A percentile compares a stretch with the other conserved stretches of the same genome.
These are phyloP conservation scores for Eulemur rubriventer DNA, from an alignment of 2,797 vertebrate species.

Conservation along the genomic window DNA sequence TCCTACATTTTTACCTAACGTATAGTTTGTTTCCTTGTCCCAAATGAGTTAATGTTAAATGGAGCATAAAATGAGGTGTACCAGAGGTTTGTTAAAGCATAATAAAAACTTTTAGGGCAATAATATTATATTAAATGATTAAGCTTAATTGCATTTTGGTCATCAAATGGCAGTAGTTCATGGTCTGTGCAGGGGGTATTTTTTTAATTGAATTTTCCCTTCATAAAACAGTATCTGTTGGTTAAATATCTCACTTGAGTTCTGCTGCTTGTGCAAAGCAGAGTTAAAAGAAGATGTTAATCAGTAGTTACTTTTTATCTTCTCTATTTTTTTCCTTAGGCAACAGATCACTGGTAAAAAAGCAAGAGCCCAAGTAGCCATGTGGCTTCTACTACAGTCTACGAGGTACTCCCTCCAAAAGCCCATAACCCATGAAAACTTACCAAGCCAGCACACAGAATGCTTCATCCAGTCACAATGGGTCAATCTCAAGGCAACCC, in stretches of 20 bases:
- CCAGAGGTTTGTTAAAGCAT: background rate
- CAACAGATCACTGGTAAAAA: background rate
- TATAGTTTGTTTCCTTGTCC: conserved; percentile 26
- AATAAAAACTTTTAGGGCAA: conserved; percentile 29
- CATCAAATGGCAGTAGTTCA: background rate
- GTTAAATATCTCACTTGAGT: conserved; percentile 8
- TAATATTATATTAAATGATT: conserved; percentile 6
- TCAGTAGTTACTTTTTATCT: background rate
- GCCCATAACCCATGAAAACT: background rate
- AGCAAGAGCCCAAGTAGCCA: background rate
- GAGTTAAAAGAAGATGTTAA: background rate
- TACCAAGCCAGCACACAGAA: background rate
- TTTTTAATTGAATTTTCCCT: conserved; percentile 40
- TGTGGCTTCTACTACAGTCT: background rate
- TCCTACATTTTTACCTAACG: background rate
- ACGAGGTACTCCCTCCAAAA: background rate
- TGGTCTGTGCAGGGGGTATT: background rate
- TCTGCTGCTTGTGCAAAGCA: background rate
- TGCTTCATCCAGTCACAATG: background rate
- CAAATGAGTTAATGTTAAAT: conserved; percentile 38
- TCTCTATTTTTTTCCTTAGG: background rate
- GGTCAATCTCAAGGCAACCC: background rate
- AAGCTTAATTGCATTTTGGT: background rate
- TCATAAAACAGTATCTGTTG: background rate
- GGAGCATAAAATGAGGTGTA: conserved; percentile 46